Conservation (phyloP, 2,888 invertebrate genomes). For the Dynastes grantii region DNA sequence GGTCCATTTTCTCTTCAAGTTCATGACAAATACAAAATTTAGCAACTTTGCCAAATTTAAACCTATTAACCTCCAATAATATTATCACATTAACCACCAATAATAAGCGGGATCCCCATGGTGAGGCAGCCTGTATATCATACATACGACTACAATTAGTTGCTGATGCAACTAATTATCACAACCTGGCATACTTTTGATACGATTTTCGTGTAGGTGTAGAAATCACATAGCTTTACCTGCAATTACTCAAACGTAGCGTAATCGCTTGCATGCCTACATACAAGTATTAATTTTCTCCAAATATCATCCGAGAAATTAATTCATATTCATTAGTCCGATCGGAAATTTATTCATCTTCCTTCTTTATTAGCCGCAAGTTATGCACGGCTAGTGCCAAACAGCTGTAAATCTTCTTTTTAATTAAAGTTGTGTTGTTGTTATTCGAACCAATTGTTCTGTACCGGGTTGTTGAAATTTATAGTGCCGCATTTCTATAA, state of each 20-base stretch:
- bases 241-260: slow-evolving; percentile 6
- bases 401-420: slow-evolving; percentile 40
- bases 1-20: too few relatives aligned
- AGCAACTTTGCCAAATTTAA: too few relatives aligned
- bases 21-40: too few relatives aligned
- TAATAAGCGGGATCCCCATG: too few relatives aligned
- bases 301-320: slow-evolving; percentile 14
- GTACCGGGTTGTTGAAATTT: slow-evolving; percentile 39
- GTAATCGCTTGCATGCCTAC: not conserved
- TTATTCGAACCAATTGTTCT: slow-evolving; percentile 40
- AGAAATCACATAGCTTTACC: not conserved
- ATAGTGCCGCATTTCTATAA: slow-evolving; percentile 32
- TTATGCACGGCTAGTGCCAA: slow-evolving; percentile 22
- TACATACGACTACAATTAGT: too few relatives aligned
- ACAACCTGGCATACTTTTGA: not conserved
- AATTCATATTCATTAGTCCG: slow-evolving; percentile 41
- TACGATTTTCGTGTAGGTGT: not conserved
- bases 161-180: too few relatives aligned
- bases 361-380: slow-evolving; percentile 25
- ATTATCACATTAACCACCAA: too few relatives aligned
- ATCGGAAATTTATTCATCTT: slow-evolving; percentile 34
- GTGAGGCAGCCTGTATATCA: too few relatives aligned
- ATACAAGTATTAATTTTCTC: not conserved
- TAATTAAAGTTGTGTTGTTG: slow-evolving; percentile 42
- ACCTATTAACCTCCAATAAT: too few relatives aligned